Conservation (phyloP, 2,888 invertebrate species). For the Epinotia brunnichana region DNA sequence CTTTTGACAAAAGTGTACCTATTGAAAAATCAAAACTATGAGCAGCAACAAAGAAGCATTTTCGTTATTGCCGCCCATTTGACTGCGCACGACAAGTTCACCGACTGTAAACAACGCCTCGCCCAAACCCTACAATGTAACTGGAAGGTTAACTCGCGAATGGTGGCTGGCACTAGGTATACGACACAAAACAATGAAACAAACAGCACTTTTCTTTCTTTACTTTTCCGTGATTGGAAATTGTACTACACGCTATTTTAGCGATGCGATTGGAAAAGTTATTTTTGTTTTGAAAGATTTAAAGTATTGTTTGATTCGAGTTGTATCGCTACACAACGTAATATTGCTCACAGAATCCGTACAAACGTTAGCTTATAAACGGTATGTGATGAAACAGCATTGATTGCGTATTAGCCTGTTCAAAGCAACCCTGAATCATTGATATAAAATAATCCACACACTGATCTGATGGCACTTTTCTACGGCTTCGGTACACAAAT, state of each 20-base stretch:
- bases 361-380: constrained; percentile 30
- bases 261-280: constrained; percentile 2
- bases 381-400: constrained; percentile 17
- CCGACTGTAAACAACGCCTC: constrained; percentile 20
- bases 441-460: constrained; percentile 22
- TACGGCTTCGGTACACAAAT: constrained; percentile 13
- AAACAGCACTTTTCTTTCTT: constrained; percentile 2
- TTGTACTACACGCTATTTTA: not conserved
- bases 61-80: constrained; percentile 20
- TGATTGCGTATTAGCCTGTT: constrained; percentile 28
- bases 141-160: constrained; percentile 16
- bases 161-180: constrained; percentile 21
- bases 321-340: not conserved
- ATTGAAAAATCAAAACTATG: not conserved
- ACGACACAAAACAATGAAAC: constrained; percentile 16
- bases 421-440: constrained; percentile 23
- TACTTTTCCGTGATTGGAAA: constrained; percentile 14
- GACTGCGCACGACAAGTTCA: constrained; percentile 9
- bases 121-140: constrained; percentile 32
- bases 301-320: not conserved
- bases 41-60: constrained; percentile 33
- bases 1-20: not conserved
- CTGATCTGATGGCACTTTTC: not conserved
- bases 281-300: not conserved
- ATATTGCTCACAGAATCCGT: constrained; percentile 26